Evolutionary conservation across 2,888 invertebrate genomes (phyloP), one percentile per base, ranked within the genome.

Genomic region (Chrysopilus asiliformis): DNA sequence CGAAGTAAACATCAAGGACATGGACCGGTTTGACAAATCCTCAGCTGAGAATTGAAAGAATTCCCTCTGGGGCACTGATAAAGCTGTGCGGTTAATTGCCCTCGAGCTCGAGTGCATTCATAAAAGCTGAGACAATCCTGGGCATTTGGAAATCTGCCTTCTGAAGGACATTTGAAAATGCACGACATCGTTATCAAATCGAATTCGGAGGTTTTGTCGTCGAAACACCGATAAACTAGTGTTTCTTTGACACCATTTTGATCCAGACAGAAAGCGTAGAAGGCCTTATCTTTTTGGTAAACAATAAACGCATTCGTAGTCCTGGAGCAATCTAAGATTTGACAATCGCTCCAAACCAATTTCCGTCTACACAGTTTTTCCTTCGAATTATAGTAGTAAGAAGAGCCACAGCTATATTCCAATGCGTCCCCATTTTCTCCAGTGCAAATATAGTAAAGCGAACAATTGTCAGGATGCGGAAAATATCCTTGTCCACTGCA

Each of bases 401-500:
- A 27, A 22, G 30, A 25, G 9, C 36, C 36, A 14, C 43, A 40
- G 28, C 34, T 31, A 20, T 40, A 43, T 36, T 36, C 34, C 10
- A 29, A 26, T 9, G 38, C 30, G 8, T 10, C 22, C 7, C 38
- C 40, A 5, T 33, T 22, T 12, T 24, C 27, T 19, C 28, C 34
- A 12, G 32, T 25, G 24, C 43, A 43, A 18, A 43, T 26, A 28
- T 29, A 38, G 22, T 40, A 43, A 29, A 39, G 38, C 12, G 36
- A 28, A 17, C 43, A 43, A 20, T 43, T 32, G 15, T 26, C 14
- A 19, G 40, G 36, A 36, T 40, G 36, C 19, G 42, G 42, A 27
- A 42, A 42, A 27, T 39, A 39, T 16, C 42, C 42, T 32, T 20
- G 28, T 9, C 26, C 24, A 13, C 36, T 42, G 26, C 42, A 42